Evolutionary conservation across 2,888 invertebrate species (phyloP), one percentile per base, ranked within the genome.

Genomic region (Emmelina monodactyla): DNA sequence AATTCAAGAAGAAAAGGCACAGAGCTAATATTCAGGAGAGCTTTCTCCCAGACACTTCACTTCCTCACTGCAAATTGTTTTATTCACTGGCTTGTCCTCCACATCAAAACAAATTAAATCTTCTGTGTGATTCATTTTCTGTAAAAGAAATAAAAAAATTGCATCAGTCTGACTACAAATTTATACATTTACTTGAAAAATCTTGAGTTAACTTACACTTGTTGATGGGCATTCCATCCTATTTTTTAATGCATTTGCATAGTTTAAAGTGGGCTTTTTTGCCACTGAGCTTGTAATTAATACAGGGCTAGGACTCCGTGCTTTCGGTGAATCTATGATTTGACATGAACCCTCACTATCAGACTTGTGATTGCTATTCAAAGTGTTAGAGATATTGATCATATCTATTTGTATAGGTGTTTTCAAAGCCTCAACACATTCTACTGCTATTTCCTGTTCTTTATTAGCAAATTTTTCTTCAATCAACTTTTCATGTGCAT

Each of bases 81-180:
- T 71, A 49, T 63, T 58, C 25, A 52, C 42, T 49, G 56, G 56
- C 22, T 55, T 66, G 1, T 76, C 72, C 40, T 73, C 76, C 37
- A 66, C 63, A 47, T 79, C 78, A 62, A 79, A 78, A 37, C 50
- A 59, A 16, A 79, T 79, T 31, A 79, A 58, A 47, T 78, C 75
- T 37, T 67, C 73, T 47, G 40, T 55, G 37, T 51, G 49, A 37
- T 50, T 64, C 22, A 55, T 39, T 59, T 64, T 73, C 78, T 78
- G 70, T 19, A 68, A 72, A 41, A 38, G 37, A 37, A 40, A 45
- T 29, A 29, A 34, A 25, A 43, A 15, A 37, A 28, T 15, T 14
- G n/a, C n/a, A n/a, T n/a, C n/a, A n/a, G n/a, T n/a, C n/a, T n/a
- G n/a, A n/a, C n/a, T n/a, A n/a, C n/a, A n/a, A n/a, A n/a, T n/a